phyloP scores from a whole-genome alignment of 1,140 invertebrate genomes.

The Hyles vespertilio region DNA sequence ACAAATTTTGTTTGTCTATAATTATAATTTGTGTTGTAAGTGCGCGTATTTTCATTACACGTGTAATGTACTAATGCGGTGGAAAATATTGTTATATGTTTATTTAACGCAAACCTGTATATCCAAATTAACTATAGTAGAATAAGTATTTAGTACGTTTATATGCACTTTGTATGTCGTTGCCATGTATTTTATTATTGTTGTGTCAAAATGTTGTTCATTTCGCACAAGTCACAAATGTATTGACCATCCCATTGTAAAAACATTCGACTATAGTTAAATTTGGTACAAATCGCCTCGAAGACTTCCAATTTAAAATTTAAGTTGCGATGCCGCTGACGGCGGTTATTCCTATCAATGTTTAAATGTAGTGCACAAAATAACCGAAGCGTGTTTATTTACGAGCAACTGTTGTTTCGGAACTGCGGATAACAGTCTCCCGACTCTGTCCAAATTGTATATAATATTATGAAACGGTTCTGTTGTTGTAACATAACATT shows the following conservation, averaged over 20 bases:
- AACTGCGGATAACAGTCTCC: too few species aligned
- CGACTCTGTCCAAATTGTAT: conserved; percentile 21
- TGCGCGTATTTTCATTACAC: background rate
- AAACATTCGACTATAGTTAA: too few species aligned
- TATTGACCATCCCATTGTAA: too few species aligned
- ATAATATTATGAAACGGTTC: conserved; percentile 35
- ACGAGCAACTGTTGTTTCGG: background rate
- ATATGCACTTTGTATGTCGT: too few species aligned
- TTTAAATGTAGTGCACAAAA: conserved; percentile 54
- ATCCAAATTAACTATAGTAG: too few species aligned
- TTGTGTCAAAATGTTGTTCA: too few species aligned
- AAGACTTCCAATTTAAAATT: background rate
- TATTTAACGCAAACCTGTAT: too few species aligned
- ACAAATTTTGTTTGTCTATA: background rate
- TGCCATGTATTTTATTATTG: too few species aligned
- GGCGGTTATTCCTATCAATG: conserved; percentile 1
- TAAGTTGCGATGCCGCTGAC: background rate
- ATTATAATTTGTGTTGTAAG: background rate
- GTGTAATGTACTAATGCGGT: too few species aligned
- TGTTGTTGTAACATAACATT: conserved; percentile 31
- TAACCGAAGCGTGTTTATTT: conserved; percentile 23
- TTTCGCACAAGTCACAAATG: too few species aligned
- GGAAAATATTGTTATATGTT: too few species aligned
- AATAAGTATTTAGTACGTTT: too few species aligned
- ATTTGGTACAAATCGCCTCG: background rate